Evolutionary conservation across 2,888 invertebrate genomes (phyloP).

Genomic region (Cenopis cana): DNA sequence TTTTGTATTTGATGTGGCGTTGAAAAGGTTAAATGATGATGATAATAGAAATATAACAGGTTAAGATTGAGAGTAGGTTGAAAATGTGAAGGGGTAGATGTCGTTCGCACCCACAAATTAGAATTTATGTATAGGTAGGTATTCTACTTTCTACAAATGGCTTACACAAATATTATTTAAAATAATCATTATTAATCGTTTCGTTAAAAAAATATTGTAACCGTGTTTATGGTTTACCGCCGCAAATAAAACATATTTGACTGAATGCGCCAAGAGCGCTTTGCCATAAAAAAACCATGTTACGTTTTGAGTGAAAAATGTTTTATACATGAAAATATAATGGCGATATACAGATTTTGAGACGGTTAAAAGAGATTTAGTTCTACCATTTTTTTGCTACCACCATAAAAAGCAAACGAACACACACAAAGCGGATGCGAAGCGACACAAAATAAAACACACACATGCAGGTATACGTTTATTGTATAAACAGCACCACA

Average conservation of each 20-base stretch:
- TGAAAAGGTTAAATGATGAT: too few relatives aligned
- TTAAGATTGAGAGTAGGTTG: background rate
- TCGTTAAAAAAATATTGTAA: background rate
- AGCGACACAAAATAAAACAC: slow-evolving; percentile 41
- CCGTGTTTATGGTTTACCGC: background rate
- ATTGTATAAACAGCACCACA: slow-evolving; percentile 39
- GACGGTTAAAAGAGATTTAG: background rate
- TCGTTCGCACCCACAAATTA: background rate
- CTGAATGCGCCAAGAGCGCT: too few relatives aligned
- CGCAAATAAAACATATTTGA: background rate
- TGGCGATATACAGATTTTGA: background rate
- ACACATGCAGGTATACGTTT: slow-evolving; percentile 41
- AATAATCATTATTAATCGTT: background rate
- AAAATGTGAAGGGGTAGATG: background rate
- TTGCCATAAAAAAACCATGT: background rate
- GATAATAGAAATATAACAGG: background rate
- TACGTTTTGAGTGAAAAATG: background rate
- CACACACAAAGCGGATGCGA: slow-evolving; percentile 40
- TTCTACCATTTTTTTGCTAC: slow-evolving; percentile 3
- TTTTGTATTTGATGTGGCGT: background rate
- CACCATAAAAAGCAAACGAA: slow-evolving; percentile 32
- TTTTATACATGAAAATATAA: too few relatives aligned
- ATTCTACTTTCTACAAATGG: background rate
- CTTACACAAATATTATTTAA: background rate
- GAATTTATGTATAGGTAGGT: too few relatives aligned